Evolutionary conservation across 1,140 invertebrate species (phyloP).

Genomic region (Pristionchus pacificus): DNA sequence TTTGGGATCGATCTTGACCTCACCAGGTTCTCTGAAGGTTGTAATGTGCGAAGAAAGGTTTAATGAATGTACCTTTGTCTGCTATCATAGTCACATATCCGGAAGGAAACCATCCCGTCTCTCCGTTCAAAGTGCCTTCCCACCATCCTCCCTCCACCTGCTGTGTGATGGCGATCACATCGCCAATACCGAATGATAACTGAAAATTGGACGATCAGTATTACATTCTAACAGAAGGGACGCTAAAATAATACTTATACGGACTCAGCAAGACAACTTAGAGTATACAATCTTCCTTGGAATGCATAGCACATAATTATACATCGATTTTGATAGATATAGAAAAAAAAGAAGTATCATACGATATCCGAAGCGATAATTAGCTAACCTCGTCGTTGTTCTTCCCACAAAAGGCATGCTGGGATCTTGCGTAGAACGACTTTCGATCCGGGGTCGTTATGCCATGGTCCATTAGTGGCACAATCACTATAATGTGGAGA

Average conservation of each 20-base stretch:
- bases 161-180: constrained; percentile 89
- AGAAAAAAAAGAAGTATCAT: constrained; percentile 25
- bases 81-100: constrained; percentile 77
- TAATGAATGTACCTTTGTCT: neutral
- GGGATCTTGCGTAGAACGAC: constrained; percentile 66
- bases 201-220: constrained; percentile 64
- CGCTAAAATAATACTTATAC: no score
- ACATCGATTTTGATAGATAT: neutral
- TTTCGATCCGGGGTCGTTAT: constrained; percentile 34
- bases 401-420: constrained; percentile 85
- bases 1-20: constrained; percentile 7
- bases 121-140: constrained; percentile 88
- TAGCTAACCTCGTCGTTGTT: constrained; percentile 86
- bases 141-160: constrained; percentile 96
- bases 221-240: constrained; percentile 13
- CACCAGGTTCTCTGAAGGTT: neutral
- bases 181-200: constrained; percentile 89
- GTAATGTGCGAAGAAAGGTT: neutral
- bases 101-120: constrained; percentile 96
- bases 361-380: constrained; percentile 22
- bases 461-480: no score
- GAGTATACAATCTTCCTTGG: neutral
- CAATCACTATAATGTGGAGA: no score
- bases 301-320: constrained; percentile 16
- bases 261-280: neutral